Base-by-base conservation (phyloP, 2,797 vertebrate species). In the Sebastes matsubarae region DNA sequence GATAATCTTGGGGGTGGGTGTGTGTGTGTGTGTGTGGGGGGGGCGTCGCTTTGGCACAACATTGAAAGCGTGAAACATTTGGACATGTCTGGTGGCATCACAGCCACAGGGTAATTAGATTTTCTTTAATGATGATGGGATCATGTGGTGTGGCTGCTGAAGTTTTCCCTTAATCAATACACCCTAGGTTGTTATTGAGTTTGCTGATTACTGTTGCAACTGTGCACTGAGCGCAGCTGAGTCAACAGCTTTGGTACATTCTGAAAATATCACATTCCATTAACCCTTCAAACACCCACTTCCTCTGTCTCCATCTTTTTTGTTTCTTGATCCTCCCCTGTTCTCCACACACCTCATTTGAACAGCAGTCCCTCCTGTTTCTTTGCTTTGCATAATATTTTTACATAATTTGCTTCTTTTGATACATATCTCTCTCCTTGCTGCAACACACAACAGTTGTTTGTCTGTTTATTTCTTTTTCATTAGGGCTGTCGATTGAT, bases 121-220 rank as follows among this genome's bases (percentile, higher is more conserved):
- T 81, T 83, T 18, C 69, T 83, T 77, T 82, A 84, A 87, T 85
- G 82, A 87, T 84, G 83, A 89, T 87, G 75, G 76, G 84, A 72
- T 87, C 81, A 67, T 79, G 82, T 75, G 55, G 80, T 61, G 79
- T 30, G 59, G 69, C 68, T 70, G 60, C 72, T 68, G 60, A 85
- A 68, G 61, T 87, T 78, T 80, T 32, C n/a, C 60, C 66, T 70
- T 71, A 75, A 88, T 86, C 83, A 86, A 32, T 86, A 81, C 58
- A 73, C 36, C 66, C 65, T 3, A 38, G 71, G 67, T 83, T 77
- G 61, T 77, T 85, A 83, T 73, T 72, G 75, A 67, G 69, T 81
- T 81, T n/a, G n/a, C 74, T 90, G 79, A 89, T 88, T 79, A 77
- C 61, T 34, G 50, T 61, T 63, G 38, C 46, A 74, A 68, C 32